These are phyloP conservation scores for Achatina immaculata DNA, from an alignment of 1,140 invertebrate genomes.

Conservation along the genomic window DNA sequence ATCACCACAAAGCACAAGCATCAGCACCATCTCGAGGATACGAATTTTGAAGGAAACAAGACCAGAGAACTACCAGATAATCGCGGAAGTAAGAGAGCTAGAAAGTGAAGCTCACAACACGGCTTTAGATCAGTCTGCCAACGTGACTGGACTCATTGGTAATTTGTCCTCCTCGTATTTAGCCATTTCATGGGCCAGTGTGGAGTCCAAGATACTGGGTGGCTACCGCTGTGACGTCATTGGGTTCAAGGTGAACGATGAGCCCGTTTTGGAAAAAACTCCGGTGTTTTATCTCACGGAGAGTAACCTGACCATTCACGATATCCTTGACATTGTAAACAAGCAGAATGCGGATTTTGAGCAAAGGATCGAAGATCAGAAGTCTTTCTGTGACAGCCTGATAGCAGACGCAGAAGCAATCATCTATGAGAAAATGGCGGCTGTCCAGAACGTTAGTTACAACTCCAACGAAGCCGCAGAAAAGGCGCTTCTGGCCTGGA, in stretches of 20 bases:
- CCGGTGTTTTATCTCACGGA: background rate
- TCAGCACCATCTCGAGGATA: background rate
- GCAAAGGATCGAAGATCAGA: background rate
- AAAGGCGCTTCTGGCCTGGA: background rate
- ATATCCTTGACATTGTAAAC: background rate
- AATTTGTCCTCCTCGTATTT: background rate
- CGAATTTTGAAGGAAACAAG: background rate
- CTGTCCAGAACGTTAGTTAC: background rate
- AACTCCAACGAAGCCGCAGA: background rate
- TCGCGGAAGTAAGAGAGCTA: background rate
- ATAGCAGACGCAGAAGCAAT: background rate
- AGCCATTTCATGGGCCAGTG: background rate
- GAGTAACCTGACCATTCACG: background rate
- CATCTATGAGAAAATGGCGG: background rate
- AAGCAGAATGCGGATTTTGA: background rate
- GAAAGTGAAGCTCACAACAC: background rate
- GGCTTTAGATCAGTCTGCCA: background rate
- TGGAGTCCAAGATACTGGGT: background rate
- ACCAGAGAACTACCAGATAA: background rate
- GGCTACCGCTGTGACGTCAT: constrained; percentile 12
- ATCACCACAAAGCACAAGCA: background rate
- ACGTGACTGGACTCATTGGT: background rate
- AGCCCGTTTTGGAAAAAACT: background rate
- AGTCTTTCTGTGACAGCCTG: background rate
- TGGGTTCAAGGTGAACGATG: background rate